These are phyloP conservation scores for Catostomus latipinnis DNA, from an alignment of 2,797 vertebrate species.

Conservation along the genomic window DNA sequence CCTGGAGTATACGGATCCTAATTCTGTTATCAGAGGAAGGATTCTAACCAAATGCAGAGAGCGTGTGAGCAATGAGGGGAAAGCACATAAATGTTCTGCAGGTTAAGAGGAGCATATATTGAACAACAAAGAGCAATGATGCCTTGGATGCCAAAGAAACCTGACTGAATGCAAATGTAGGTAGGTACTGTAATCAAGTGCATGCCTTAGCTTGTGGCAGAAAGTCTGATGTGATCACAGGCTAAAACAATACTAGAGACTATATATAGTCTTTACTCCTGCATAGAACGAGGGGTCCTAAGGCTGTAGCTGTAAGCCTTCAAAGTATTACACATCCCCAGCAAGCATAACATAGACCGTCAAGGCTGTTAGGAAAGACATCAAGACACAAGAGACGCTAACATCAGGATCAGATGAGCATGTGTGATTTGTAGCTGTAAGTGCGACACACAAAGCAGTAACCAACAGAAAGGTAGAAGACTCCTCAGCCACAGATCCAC, in stretches of 20 bases:
- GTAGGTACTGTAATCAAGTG: neutral
- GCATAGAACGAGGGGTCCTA: slow-evolving; percentile 19
- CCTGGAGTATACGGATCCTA: neutral
- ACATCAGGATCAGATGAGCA: slow-evolving; percentile 29
- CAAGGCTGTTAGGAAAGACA: slow-evolving; percentile 26
- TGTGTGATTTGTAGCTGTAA: slow-evolving; percentile 10
- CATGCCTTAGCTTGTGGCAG: neutral
- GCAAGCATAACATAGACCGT: slow-evolving; percentile 34
- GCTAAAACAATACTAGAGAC: slow-evolving; percentile 4
- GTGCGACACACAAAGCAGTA: neutral
- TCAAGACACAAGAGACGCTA: slow-evolving; percentile 19
- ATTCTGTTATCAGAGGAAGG: neutral
- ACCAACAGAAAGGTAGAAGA: neutral
- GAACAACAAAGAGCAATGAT: slow-evolving; percentile 9
- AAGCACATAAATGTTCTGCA: slow-evolving; percentile 11
- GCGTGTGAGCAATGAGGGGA: neutral
- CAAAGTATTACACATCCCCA: slow-evolving; percentile 17
- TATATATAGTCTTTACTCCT: slow-evolving; percentile 34
- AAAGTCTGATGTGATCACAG: slow-evolving; percentile 9
- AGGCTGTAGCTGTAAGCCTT: slow-evolving; percentile 22
- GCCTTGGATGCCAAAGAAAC: neutral
- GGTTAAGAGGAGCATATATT: slow-evolving; percentile 13
- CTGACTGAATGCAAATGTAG: slow-evolving; percentile 24
- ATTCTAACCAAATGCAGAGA: slow-evolving; percentile 9
- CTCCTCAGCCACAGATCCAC: slow-evolving; percentile 2